Conservation (phyloP, 2,888 invertebrate genomes). For the Julus scanicus region DNA sequence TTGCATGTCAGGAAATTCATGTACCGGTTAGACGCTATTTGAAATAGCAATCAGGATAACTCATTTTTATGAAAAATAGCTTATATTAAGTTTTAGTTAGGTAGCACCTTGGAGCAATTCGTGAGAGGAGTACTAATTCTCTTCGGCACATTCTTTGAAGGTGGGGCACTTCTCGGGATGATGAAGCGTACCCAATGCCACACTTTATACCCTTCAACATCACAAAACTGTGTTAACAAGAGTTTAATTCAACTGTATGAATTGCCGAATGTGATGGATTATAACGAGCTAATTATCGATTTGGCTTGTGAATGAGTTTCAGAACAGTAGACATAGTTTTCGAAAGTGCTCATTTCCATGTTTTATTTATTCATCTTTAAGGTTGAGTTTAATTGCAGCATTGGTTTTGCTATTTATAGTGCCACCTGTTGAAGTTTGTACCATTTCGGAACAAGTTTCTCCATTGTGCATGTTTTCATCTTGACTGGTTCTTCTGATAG, state of each 20-base stretch:
- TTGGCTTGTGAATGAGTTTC: not conserved
- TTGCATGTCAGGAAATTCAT: not conserved
- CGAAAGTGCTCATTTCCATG: not conserved
- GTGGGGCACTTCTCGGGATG: slow-evolving; percentile 4
- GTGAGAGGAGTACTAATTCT: slow-evolving; percentile 16
- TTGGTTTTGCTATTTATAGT: not conserved
- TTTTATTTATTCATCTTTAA: not conserved
- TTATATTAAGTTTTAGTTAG: not conserved
- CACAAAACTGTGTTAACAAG: not conserved
- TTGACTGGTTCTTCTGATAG: not conserved
- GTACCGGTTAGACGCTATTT: not conserved
- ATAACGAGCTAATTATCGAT: not conserved
- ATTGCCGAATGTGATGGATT: not conserved
- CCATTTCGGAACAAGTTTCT: slow-evolving; percentile 9
- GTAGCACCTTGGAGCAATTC: slow-evolving; percentile 24
- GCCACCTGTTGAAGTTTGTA: slow-evolving; percentile 31
- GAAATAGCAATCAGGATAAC: not conserved
- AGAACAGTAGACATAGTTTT: not conserved
- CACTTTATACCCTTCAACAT: not conserved
- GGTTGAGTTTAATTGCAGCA: not conserved
- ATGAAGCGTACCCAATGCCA: slow-evolving; percentile 30
- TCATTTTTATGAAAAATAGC: not conserved
- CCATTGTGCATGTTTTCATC: not conserved
- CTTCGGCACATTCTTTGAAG: not conserved
- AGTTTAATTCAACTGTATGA: not conserved